Base-by-base conservation (phyloP, 2,888 invertebrate species). In the Brachypalpus laphriformis region DNA sequence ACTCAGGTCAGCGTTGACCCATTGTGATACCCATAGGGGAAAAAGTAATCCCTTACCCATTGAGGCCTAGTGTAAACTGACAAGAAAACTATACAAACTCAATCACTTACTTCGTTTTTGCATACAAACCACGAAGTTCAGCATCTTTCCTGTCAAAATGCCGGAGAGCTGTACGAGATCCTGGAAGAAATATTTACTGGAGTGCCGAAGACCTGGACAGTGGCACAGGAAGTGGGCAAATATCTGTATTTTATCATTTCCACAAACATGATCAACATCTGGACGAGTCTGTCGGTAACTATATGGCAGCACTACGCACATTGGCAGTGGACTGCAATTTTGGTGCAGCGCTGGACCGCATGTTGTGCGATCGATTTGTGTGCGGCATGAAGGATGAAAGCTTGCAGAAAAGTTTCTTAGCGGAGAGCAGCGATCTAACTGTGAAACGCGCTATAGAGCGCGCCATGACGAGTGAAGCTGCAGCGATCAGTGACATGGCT, bases 381-480 rank as follows among this genome's bases (percentile, higher is more conserved):
- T 87, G 87, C 34, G 87, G 87, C 1, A 31, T 87, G 20, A 65
- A 71, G 3, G 86, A 77, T 54, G 86, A 85, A 42, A 22, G 42
- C 0, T 34, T 85, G 9, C 86, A 85, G 31, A 75, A 56, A 56
- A 72, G 34, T 54, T 31, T 87, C 1, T 37, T 81, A 6, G 80
- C 81, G 0, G 83, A 81, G 49, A 37, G 6, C 14, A 71, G 76
- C n/a, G n/a, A n/a, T 4, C 40, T 82, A 7, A 47, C n/a, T 0
- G n/a, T 86, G n/a, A 68, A 82, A 37, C 63, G 71, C 20, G 74
- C 77, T 3, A 56, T 81, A n/a, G 68, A 81, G 22, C 72, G 78
- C 11, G 78, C 70, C 3, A 40, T 28, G 1, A 65, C 71, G n/a
- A 70, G 54, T 18, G 75, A 85, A 59, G 49, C 65, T 20, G 75